Evolutionary conservation across 2,888 invertebrate genomes (phyloP).

Genomic region (Acanthosepion lycidas): DNA sequence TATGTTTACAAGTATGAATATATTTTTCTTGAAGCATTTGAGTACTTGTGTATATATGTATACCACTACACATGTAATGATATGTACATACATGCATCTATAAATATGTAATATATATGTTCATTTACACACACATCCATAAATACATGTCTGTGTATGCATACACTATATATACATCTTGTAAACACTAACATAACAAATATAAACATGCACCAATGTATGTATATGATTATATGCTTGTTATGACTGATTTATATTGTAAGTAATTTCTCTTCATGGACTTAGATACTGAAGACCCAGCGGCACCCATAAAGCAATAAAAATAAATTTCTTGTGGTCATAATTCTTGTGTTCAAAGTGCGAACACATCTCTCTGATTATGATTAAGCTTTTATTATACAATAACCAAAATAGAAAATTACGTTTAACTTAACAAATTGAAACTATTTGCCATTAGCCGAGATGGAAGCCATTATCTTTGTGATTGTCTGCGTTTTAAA

Average conservation of each 20-base stretch:
- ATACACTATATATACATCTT: background rate
- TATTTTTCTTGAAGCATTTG: too few species aligned
- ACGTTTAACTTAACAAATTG: background rate
- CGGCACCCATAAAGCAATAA: background rate
- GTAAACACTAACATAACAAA: background rate
- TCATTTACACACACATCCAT: too few species aligned
- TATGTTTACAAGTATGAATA: too few species aligned
- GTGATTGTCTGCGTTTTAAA: background rate
- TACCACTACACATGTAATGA: too few species aligned
- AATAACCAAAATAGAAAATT: background rate
- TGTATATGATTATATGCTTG: background rate
- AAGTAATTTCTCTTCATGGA: background rate
- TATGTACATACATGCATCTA: too few species aligned
- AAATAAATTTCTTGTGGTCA: background rate
- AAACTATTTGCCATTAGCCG: background rate
- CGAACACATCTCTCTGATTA: background rate
- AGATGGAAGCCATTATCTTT: background rate
- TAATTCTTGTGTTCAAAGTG: background rate
- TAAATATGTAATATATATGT: too few species aligned
- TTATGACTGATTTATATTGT: background rate
- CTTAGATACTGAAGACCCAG: background rate
- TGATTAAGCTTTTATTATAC: background rate
- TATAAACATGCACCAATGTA: background rate
- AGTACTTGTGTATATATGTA: too few species aligned
- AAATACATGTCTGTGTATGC: too few species aligned